Evolutionary conservation across 2,113 vertebrate species (phyloP), one percentile per base, ranked within the genome.

Genomic region (Mobula hypostoma): DNA sequence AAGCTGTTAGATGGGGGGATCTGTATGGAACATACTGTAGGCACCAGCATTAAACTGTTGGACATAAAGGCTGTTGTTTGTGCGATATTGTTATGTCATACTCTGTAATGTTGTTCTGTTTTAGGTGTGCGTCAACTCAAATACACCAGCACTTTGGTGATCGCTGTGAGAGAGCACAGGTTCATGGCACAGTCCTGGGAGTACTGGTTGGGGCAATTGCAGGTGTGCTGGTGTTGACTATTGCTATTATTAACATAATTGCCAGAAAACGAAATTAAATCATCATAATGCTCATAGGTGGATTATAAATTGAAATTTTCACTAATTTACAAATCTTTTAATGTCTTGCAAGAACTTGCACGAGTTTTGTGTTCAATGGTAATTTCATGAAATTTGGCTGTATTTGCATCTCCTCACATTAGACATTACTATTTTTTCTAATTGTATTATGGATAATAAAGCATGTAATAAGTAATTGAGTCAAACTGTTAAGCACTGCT

Each of bases 91-190:
- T 19, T 66, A 21, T 56, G 48, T 88, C 40, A 56, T 58, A 56
- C 29, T 24, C 32, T 27, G 63, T 0, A 19, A 72, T 17, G 94
- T 82, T 56, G 94, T 95, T 95, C 0, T 95, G 94, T 94, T 94
- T 0, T 94, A 97, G 97, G 94, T 97, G 97, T 77, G 12, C 95
- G 48, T 95, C 96, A 61, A 95, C 96, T 94, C 95, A 95, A 2
- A 94, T 96, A 58, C 97, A 97, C 94, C 96, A 96, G 94, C 97
- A 97, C 94, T 95, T 88, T 0, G 97, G 97, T 3, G 96, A 97
- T 87, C 97, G 94, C 11, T 98, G 97, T 8, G 96, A 98, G 94
- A 95, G 94, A 87, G 19, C 94, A 70, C 96, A 96, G 36, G 72
- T 98, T 66, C 95, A 96, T 0, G 95, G 97, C 66, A 95, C 93